Base-by-base conservation (phyloP, 1,140 invertebrate species). In the Scaptomyza hsui region DNA sequence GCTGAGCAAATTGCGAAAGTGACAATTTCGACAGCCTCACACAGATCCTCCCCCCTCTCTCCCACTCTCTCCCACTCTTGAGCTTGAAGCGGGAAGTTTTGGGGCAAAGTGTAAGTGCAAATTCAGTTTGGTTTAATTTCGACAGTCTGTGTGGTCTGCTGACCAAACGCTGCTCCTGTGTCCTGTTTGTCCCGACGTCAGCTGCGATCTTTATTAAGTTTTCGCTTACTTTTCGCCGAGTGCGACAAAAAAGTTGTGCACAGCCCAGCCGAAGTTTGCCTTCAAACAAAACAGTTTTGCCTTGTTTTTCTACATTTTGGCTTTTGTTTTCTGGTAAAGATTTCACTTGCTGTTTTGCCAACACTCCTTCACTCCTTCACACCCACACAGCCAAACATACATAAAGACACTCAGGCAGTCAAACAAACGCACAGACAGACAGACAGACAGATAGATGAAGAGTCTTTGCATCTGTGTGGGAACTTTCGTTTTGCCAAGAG, bases 51-150 rank as follows among this genome's bases (percentile, higher is more conserved):
- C n/a, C n/a, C n/a, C n/a, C n/a, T n/a, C 7, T n/a, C 35, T 24
- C 24, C 6, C 35, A 19, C 7, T 45, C 39, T 41, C 47, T 59
- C 4, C 1, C 24, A 4, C 32, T n/a, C 12, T 37, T 4, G 15
- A 53, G 24, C 15, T n/a, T n/a, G 26, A 1, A 1, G 26, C 6
- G n/a, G n/a, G 6, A 29, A 29, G 26, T 29, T 29, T 29, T 29
- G n/a, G 45, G 41, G 41, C 65, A 75, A 72, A 88, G 71, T 75
- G 75, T 82, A 88, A 82, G 83, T 78, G 83, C 83, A 88, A 88
- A 88, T 88, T 88, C 78, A 78, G 83, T 88, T 88, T 88, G 83
- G 78, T 88, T 88, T 88, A 82, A 88, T 88, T 88, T 88, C 82
- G 82, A 82, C 82, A 81, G 82, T 71, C 82, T 86, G 82, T 68